Evolutionary conservation across 2,797 vertebrate species (phyloP), one percentile per base, ranked within the genome.

Genomic region (Chaetodon trifasciatus): DNA sequence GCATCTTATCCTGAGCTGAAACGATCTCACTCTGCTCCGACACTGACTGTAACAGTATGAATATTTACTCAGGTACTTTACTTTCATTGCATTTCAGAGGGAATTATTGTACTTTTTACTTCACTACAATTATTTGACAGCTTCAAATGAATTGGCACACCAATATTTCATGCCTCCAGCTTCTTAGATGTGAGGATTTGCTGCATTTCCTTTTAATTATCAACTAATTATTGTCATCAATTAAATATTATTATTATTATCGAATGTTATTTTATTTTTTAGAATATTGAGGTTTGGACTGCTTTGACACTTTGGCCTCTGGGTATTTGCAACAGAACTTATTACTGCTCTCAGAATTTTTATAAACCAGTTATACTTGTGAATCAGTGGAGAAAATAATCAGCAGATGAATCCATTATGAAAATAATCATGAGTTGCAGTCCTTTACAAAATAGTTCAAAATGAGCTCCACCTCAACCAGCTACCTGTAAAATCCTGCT

Each of bases 1-100:
- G 40, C 52, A 60, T 49, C 37, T 53, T 53, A 58, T n/a, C 3
- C n/a, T 35, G 17, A 74, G 39, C 44, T 70, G n/a, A 64, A 65
- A 37, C 9, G 4, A 16, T 3, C 28, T 2, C 10, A 37, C 65
- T 55, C 15, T 40, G 32, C 28, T 63, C 19, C 42, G n/a, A 62
- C 56, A 23, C n/a, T 13, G 9, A 12, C 4, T 9, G 57, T 49
- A 63, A 19, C n/a, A n/a, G 10, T 17, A 23, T 72, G 19, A 21
- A 23, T 40, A 60, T 57, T 47, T 47, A 47, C 13, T 61, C 12
- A 61, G n/a, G 58, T 40, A 15, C 58, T 57, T 1, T 32, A 28
- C 24, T 37, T 58, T 21, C 32, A n/a, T 21, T 13, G 39, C 37
- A 60, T 60, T n/a, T 60, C 11, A 39, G 10, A 58, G 28, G 17